These are phyloP conservation scores for Plagiodera versicolora DNA, from an alignment of 2,888 invertebrate species.

Conservation along the genomic window DNA sequence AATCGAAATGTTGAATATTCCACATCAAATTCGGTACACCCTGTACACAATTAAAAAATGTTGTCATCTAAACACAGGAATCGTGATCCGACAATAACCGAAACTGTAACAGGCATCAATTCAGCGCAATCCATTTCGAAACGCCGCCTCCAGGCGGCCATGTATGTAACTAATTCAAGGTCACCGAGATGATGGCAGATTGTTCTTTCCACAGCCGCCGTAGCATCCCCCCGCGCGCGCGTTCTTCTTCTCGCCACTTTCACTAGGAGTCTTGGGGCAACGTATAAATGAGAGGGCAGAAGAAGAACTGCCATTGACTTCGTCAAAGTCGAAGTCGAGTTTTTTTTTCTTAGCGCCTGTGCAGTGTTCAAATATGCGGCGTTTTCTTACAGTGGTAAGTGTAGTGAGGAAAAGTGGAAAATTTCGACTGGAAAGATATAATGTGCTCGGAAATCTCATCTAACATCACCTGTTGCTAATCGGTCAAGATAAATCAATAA, in stretches of 20 bases:
- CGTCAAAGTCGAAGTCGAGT: constrained; percentile 29
- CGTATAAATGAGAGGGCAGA: constrained; percentile 37
- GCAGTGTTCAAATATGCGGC: constrained; percentile 37
- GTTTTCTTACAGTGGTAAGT: constrained; percentile 38
- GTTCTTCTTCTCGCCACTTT: constrained; percentile 31
- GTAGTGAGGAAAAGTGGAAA: constrained; percentile 5
- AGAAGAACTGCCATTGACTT: constrained; percentile 35
- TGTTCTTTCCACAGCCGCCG: constrained; percentile 29
- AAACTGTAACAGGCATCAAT: constrained; percentile 11
- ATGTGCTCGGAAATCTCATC: not conserved
- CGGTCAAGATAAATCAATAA: no score
- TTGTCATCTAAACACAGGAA: not conserved
- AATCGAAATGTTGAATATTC: no score
- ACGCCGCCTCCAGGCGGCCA: not conserved
- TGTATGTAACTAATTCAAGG: constrained; percentile 10
- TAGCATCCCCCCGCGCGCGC: constrained; percentile 15
- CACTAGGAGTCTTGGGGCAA: constrained; percentile 35
- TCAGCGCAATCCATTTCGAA: not conserved
- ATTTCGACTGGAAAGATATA: not conserved
- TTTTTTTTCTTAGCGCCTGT: constrained; percentile 26
- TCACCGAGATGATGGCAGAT: constrained; percentile 12
- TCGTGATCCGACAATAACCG: constrained; percentile 20
- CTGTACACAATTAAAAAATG: no score
- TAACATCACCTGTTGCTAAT: no score
- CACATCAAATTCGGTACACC: no score